Evolutionary conservation across 2,797 vertebrate species (phyloP), one percentile per base, ranked within the genome.

Genomic region (Dendrocincla fuliginosa): DNA sequence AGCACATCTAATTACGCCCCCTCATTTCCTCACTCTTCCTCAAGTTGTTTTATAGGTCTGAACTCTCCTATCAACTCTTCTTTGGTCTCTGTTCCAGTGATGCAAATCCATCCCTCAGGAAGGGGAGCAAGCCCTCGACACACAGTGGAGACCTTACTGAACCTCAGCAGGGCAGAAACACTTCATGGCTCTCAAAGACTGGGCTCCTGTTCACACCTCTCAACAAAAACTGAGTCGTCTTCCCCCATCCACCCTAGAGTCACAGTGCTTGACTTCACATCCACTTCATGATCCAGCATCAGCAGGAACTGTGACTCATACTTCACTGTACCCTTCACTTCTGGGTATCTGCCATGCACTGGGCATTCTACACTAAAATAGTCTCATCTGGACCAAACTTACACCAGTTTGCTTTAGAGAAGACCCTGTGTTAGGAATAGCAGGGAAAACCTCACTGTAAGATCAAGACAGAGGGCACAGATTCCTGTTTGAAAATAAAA

Each of bases 141-240:
- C 18, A 13, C 39, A 76, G 55, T 3, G 2, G 39, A 82, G 42
- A 64, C 41, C 37, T 46, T 41, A 53, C 13, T 33, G 55, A 65
- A 39, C 47, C 30, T 87, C 46, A 28, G 55, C 23, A n/a, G 35
- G 49, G 35, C 50, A 85, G 23, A 83, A 69, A 70, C 28, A 67
- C 22, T 41, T 57, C 19, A 4, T 11, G 13, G 63, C 30, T 75
- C 41, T 50, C 47, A 20, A 63, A 84, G 41, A 39, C 27, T 16
- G 6, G 3, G 13, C 8, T 84, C 68, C 74, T 78, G 24, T 78
- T 84, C 46, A 46, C 35, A 71, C 18, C 65, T 80, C 52, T 42
- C 23, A 94, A 57, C 41, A 80, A 80, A 73, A 88, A 33, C 19
- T 6, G 30, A 91, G 39, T 67, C 33, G 76, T 80, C 37, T 52